Evolutionary conservation across 2,888 invertebrate species (phyloP).

Genomic region (Cyclophora albipunctata): DNA sequence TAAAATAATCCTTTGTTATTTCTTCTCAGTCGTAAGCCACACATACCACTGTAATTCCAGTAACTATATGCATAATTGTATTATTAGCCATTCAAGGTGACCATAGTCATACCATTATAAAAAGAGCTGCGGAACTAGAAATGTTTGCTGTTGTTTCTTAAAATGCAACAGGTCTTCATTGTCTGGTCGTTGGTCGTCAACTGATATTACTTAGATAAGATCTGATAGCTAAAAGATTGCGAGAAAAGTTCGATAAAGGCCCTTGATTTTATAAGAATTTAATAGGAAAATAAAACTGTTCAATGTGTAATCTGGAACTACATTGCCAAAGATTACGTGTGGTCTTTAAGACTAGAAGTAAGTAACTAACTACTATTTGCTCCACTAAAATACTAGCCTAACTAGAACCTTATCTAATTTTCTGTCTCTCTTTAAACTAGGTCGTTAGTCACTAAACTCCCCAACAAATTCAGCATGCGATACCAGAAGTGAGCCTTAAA

Average conservation of each 20-base stretch:
- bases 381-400: too few species aligned
- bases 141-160: conserved; percentile 2
- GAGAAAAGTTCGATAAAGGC: conserved; percentile 13
- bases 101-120: conserved; percentile 11
- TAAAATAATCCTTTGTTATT: too few species aligned
- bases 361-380: too few species aligned
- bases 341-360: too few species aligned
- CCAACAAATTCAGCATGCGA: too few species aligned
- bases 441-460: too few species aligned
- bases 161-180: conserved; percentile 19
- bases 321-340: too few species aligned
- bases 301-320: neutral
- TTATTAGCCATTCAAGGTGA: conserved; percentile 27
- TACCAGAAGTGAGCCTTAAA: neutral
- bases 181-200: conserved; percentile 12
- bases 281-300: neutral
- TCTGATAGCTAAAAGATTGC: conserved; percentile 17
- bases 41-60: too few species aligned
- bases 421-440: too few species aligned
- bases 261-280: conserved; percentile 1
- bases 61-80: conserved; percentile 28
- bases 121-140: conserved; percentile 9
- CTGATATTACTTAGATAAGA: conserved; percentile 8
- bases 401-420: too few species aligned
- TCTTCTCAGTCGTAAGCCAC: too few species aligned